Percentiles rank a stretch among this genome's conserved stretches.
Conservation (phyloP, 2,888 invertebrate genomes). For the Caenorhabditis parvicauda region DNA sequence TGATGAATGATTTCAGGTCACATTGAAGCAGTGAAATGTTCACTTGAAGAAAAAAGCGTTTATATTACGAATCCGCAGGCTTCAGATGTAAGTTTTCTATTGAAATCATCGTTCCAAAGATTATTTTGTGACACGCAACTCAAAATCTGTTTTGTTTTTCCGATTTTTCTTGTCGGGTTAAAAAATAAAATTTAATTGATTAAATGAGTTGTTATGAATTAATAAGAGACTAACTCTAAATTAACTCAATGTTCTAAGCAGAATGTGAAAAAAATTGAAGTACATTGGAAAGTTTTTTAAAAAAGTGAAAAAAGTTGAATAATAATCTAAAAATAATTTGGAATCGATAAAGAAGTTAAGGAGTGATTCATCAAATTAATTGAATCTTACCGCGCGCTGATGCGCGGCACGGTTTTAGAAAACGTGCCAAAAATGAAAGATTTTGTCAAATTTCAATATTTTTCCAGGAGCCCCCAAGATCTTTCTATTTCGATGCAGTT, state of each 20-base stretch:
- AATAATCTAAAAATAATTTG: background rate
- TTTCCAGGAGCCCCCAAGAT: conserved; percentile 71
- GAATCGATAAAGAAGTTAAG: background rate
- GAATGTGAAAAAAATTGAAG: background rate
- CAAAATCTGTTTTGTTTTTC: background rate
- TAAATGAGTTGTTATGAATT: too few species aligned
- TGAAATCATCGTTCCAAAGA: too few species aligned
- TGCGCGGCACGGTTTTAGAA: too few species aligned
- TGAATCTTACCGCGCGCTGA: too few species aligned
- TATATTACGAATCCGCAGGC: conserved; percentile 13
- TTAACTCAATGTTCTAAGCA: too few species aligned
- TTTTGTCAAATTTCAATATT: too few species aligned
- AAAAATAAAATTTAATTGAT: too few species aligned
- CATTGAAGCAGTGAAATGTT: conserved; percentile 10
- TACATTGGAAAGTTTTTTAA: background rate
- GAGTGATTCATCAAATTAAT: too few species aligned
- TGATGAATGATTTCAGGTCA: too few species aligned
- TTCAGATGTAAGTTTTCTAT: conserved; percentile 17
- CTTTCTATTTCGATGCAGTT: conserved; percentile 90
- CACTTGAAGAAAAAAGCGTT: conserved; percentile 29
- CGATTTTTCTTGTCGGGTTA: background rate
- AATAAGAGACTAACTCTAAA: too few species aligned
- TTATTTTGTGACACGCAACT: background rate
- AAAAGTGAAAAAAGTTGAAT: background rate
- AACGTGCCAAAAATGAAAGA: background rate